A percentile compares a stretch with the other conserved stretches of the same genome.
These are phyloP conservation scores for Amphimedon queenslandica DNA, from an alignment of 37 sponge, comb jelly and placozoan genomes.

Conservation along the genomic window DNA sequence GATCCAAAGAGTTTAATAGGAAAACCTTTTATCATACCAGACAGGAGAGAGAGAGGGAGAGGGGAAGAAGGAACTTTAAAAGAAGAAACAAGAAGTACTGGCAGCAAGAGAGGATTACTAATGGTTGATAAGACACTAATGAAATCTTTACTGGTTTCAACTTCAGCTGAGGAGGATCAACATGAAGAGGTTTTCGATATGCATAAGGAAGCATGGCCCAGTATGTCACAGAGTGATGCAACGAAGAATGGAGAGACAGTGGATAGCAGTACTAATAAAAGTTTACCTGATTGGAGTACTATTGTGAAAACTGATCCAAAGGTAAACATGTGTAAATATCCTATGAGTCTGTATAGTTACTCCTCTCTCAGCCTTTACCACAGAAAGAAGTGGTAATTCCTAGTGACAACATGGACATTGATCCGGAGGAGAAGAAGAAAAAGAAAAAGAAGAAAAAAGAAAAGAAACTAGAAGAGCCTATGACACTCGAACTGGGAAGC, in stretches of 20 bases:
- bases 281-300: neutral
- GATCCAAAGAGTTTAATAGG: neutral
- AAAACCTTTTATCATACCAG: neutral
- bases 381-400: too few relatives aligned
- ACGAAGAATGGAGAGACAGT: neutral
- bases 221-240: neutral
- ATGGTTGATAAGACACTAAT: neutral
- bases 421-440: neutral
- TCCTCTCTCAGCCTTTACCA: too few relatives aligned
- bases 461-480: neutral
- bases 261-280: neutral
- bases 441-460: neutral
- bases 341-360: too few relatives aligned
- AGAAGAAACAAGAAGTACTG: too few relatives aligned
- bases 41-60: neutral
- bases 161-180: neutral
- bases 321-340: too few relatives aligned
- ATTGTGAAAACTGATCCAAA: neutral
- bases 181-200: neutral
- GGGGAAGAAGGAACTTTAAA: neutral
- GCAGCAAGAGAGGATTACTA: neutral
- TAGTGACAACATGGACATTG: neutral
- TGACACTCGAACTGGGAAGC: slow-evolving; percentile 19
- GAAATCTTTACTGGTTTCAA: too few relatives aligned
- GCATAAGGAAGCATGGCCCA: neutral